Conservation (phyloP, 1,140 invertebrate species). For the Macrotrachela quadricornifera region DNA sequence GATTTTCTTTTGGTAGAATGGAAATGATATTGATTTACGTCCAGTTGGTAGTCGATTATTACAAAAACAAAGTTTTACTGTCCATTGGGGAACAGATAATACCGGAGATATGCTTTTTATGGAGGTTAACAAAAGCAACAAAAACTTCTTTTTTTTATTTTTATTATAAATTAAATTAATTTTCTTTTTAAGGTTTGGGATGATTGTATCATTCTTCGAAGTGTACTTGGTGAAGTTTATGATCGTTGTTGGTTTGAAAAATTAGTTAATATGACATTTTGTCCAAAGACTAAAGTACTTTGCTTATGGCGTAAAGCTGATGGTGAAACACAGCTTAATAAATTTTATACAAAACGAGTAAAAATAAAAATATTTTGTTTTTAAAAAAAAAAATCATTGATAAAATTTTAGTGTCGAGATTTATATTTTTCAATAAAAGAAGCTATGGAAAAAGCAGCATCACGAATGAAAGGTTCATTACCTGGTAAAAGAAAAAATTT, state of each 20-base stretch:
- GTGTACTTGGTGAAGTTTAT: conserved; percentile 74
- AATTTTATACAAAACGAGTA: conserved; percentile 93
- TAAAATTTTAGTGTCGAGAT: conserved; percentile 64
- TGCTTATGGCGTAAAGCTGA: conserved; percentile 57
- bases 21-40: conserved; percentile 86
- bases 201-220: conserved; percentile 78
- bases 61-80: conserved; percentile 88
- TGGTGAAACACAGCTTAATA: conserved; percentile 56
- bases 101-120: conserved; percentile 74
- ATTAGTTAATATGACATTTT: conserved; percentile 96
- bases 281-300: conserved; percentile 80
- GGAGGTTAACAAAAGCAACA: conserved; percentile 58
- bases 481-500: conserved; percentile 30
- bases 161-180: neutral
- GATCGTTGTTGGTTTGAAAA: conserved; percentile 96
- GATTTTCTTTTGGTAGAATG: conserved; percentile 35
- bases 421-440: conserved; percentile 95
- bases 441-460: conserved; percentile 84
- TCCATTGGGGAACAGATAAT: conserved; percentile 73
- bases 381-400: neutral
- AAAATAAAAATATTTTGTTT: neutral
- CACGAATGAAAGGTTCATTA: conserved; percentile 48
- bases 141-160: neutral
- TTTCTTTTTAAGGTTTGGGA: conserved; percentile 47
- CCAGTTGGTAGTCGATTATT: conserved; percentile 59